phyloP scores from a whole-genome alignment of 1,140 invertebrate genomes.

The Radopholus similis region DNA sequence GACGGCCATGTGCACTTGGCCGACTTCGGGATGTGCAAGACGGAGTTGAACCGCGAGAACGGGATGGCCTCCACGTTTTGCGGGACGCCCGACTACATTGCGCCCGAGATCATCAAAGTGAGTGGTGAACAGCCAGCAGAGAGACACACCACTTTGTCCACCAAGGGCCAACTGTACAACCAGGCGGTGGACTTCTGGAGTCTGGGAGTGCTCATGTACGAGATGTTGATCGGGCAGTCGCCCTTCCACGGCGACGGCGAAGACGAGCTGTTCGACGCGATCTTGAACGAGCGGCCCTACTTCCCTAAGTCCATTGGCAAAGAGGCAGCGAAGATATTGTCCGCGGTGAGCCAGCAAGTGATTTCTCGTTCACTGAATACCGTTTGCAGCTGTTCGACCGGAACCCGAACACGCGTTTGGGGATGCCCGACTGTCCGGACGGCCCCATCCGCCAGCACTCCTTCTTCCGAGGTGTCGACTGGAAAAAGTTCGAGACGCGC shows the following conservation, averaged over 20 bases:
- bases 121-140: slow-evolving; percentile 91
- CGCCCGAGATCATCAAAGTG: slow-evolving; percentile 73
- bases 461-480: slow-evolving; percentile 94
- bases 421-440: slow-evolving; percentile 74
- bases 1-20: slow-evolving; percentile 98
- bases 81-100: slow-evolving; percentile 95
- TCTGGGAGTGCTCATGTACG: slow-evolving; percentile 66
- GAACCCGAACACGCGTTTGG: slow-evolving; percentile 85
- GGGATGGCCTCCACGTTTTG: slow-evolving; percentile 62
- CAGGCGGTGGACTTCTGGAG: slow-evolving; percentile 95
- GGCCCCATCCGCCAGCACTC: slow-evolving; percentile 82
- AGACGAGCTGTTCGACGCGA: slow-evolving; percentile 82
- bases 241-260: slow-evolving; percentile 88
- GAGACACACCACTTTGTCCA: slow-evolving; percentile 73
- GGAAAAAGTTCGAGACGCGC: slow-evolving; percentile 83
- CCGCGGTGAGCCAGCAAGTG: slow-evolving; percentile 68
- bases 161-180: slow-evolving; percentile 94
- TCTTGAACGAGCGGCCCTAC: slow-evolving; percentile 93
- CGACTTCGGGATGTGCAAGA: slow-evolving; percentile 88
- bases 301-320: slow-evolving; percentile 95
- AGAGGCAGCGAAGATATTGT: slow-evolving; percentile 91
- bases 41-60: slow-evolving; percentile 59
- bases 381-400: slow-evolving; percentile 87
- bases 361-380: background rate
- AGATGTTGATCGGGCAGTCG: slow-evolving; percentile 72